These are phyloP conservation scores for Caenorhabditis sp. DNA, from an alignment of 2,888 invertebrate genomes.

Conservation along the genomic window DNA sequence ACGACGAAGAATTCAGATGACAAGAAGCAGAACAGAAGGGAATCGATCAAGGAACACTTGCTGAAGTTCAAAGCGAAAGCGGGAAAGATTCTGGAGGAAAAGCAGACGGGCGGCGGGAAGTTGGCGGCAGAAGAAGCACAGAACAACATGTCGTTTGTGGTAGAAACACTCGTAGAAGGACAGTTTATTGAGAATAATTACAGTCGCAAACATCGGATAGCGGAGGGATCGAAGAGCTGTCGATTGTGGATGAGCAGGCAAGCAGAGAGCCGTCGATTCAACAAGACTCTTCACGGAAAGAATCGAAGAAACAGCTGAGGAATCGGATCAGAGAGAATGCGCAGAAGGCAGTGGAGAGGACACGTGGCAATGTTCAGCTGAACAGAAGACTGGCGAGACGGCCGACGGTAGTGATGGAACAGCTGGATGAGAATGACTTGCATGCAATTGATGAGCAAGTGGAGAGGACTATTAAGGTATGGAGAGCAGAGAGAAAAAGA, in stretches of 20 bases:
- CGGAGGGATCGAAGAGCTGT: slow-evolving; percentile 48
- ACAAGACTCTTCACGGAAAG: slow-evolving; percentile 24
- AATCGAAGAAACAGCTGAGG: slow-evolving; percentile 55
- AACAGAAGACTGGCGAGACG: slow-evolving; percentile 67
- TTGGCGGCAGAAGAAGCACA: slow-evolving; percentile 13
- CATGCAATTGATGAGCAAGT: slow-evolving; percentile 73
- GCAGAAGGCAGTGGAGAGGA: slow-evolving; percentile 73
- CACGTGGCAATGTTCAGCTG: slow-evolving; percentile 77
- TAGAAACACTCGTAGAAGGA: too few species aligned
- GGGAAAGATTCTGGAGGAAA: slow-evolving; percentile 68
- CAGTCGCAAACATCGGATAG: slow-evolving; percentile 55
- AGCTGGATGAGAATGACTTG: slow-evolving; percentile 67
- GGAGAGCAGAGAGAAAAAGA: neutral
- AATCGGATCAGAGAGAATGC: slow-evolving; percentile 62
- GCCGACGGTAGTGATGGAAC: slow-evolving; percentile 64
- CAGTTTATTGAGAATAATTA: slow-evolving; percentile 10
- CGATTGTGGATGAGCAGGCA: slow-evolving; percentile 43
- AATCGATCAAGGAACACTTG: slow-evolving; percentile 72
- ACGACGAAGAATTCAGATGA: slow-evolving; percentile 26
- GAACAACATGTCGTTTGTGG: slow-evolving; percentile 45
- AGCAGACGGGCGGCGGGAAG: slow-evolving; percentile 40
- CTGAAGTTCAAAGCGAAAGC: slow-evolving; percentile 70
- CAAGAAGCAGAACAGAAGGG: slow-evolving; percentile 63
- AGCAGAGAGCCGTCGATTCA: slow-evolving; percentile 51
- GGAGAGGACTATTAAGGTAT: slow-evolving; percentile 66